Percentiles rank a stretch among this genome's conserved stretches.
Conservation (phyloP, 2,888 invertebrate genomes). For the Bibio marci region DNA sequence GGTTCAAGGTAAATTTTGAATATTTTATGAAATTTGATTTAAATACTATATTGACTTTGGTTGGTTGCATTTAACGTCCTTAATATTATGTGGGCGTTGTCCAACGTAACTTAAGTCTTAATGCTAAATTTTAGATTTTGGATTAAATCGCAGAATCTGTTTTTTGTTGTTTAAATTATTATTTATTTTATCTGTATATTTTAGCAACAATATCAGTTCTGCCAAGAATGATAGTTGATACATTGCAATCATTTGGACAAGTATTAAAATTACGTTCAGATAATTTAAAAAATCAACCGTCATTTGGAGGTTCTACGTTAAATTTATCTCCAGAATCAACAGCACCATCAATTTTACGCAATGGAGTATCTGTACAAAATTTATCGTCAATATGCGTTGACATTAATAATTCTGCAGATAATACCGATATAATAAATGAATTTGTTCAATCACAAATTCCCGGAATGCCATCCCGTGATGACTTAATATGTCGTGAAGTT, state of each 20-base stretch:
- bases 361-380: slow-evolving; percentile 34
- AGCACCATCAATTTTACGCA: slow-evolving; percentile 18
- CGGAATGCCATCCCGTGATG: slow-evolving; percentile 28
- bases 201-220: slow-evolving; percentile 62
- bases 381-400: slow-evolving; percentile 25
- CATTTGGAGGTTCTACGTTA: slow-evolving; percentile 28
- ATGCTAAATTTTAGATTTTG: too few relatives aligned
- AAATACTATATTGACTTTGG: too few relatives aligned
- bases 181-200: slow-evolving; percentile 16
- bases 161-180: too few relatives aligned
- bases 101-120: too few relatives aligned
- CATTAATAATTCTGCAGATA: slow-evolving; percentile 13
- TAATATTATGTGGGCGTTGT: too few relatives aligned
- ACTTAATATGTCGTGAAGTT: slow-evolving; percentile 42
- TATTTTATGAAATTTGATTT: too few relatives aligned
- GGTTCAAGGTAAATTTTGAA: slow-evolving; percentile 39
- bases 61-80: too few relatives aligned
- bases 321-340: slow-evolving; percentile 18
- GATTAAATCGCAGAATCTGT: too few relatives aligned
- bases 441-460: slow-evolving; percentile 11
- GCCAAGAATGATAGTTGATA: slow-evolving; percentile 56
- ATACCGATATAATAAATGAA: neutral
- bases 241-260: slow-evolving; percentile 51
- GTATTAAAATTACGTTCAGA: slow-evolving; percentile 34
- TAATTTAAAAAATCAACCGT: slow-evolving; percentile 19